These are phyloP conservation scores for Scotopteryx bipunctaria DNA, from an alignment of 2,888 invertebrate species.

Conservation along the genomic window DNA sequence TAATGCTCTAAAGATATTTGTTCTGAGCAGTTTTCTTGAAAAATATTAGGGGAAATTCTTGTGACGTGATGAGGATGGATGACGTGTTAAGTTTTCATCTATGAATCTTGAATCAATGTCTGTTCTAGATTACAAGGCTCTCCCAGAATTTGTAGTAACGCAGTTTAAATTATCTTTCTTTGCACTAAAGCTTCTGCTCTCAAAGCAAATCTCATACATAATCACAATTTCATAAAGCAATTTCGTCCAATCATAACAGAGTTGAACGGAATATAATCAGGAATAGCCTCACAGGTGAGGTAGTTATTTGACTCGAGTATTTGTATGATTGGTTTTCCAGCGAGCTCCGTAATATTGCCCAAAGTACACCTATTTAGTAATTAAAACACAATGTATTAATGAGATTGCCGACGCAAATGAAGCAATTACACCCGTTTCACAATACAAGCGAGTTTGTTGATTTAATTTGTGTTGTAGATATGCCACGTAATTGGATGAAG, in stretches of 20 bases:
- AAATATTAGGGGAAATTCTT: too few species aligned
- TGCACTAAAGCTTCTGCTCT: background rate
- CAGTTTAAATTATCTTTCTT: too few species aligned
- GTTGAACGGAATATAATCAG: conserved; percentile 27
- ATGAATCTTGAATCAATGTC: too few species aligned
- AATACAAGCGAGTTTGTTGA: conserved; percentile 47
- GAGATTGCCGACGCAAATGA: conserved; percentile 51
- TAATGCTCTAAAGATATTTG: background rate
- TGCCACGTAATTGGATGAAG: conserved; percentile 27
- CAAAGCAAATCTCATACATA: conserved; percentile 8
- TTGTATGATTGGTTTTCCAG: conserved; percentile 56
- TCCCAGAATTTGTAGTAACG: too few species aligned
- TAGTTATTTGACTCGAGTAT: conserved; percentile 43
- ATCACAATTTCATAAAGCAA: conserved; percentile 27
- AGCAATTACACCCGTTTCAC: conserved; percentile 54
- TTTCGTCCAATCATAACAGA: conserved; percentile 33
- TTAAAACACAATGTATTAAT: conserved; percentile 58
- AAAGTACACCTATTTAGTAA: conserved; percentile 56
- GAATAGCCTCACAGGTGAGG: conserved; percentile 32
- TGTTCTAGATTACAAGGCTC: too few species aligned
- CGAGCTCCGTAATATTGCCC: conserved; percentile 40
- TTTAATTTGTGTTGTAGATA: conserved; percentile 43
- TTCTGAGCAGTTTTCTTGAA: background rate
- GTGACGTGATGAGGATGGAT: too few species aligned
- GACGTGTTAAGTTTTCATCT: too few species aligned